Evolutionary conservation across 2,797 vertebrate genomes (phyloP).

Genomic region (Bothrops alternatus): DNA sequence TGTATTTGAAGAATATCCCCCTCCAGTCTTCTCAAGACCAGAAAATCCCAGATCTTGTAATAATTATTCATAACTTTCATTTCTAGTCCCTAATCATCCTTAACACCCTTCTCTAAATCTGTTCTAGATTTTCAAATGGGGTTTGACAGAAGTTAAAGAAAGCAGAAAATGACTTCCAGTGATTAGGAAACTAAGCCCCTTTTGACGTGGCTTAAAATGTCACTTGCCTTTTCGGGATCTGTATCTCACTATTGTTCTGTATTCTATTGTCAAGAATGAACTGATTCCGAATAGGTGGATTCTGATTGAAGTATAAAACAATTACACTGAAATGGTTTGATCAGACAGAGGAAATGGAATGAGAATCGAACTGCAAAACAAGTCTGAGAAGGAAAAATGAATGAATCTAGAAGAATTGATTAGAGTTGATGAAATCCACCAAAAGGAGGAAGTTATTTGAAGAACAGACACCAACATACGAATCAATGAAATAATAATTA

Average conservation of each 20-base stretch:
- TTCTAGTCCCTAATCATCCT: not conserved
- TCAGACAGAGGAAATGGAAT: not conserved
- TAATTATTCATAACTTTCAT: not conserved
- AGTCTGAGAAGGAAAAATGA: not conserved
- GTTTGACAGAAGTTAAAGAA: not conserved
- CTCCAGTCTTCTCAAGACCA: not conserved
- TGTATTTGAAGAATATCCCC: not conserved
- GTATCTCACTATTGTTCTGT: not conserved
- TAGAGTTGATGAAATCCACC: not conserved
- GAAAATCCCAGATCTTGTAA: not conserved
- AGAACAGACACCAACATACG: not conserved
- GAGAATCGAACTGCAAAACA: not conserved
- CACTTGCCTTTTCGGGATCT: not conserved
- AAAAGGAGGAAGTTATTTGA: not conserved
- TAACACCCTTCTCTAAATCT: not conserved
- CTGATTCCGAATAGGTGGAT: too few species aligned
- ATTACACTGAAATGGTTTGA: too few species aligned
- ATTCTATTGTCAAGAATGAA: not conserved
- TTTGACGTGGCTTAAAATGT: not conserved
- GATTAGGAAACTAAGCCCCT: too few species aligned
- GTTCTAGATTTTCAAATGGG: not conserved
- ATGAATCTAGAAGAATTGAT: not conserved
- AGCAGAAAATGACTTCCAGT: not conserved
- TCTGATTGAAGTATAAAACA: too few species aligned
- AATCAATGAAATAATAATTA: not conserved